Base-by-base conservation (phyloP, 2,113 vertebrate genomes). In the Platysteira castanea region DNA sequence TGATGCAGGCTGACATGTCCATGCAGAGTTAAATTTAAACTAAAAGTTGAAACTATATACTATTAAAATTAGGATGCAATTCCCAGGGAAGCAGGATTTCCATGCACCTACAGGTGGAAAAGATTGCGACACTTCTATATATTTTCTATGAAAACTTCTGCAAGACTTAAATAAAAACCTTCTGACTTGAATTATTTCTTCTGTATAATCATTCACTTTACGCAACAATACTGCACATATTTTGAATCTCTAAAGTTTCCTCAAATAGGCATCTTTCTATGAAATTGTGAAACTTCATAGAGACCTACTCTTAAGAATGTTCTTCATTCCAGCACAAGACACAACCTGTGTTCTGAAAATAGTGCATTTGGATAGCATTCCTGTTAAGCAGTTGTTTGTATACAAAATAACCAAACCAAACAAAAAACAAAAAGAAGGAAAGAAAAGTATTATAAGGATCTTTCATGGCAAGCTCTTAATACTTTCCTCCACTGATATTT, bases 1-100 rank as follows among this genome's bases (percentile, higher is more conserved):
- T 90, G 84, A 96, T 84, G 90, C 35, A 94, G 52, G 49, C 49
- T 92, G 95, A 94, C 91, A 89, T 60, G 18, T 70, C 65, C 42
- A 76, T 33, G 82, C 11, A 91, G 64, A 85, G 59, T 84, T 71
- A 95, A 74, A 92, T 95, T 85, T 52, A 37, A 96, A 86, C 73
- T 63, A 82, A 39, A 89, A 65, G 57, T 89, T 54, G 59, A 59
- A 64, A 61, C 74, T 63, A 90, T 12, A 65, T 12, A 65, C 26
- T 87, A 47, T 64, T 87, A 67, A 59, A 91, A 78, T 56, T 52
- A 88, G 53, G 41, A 92, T 47, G 30, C 4, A 89, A 60, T 41
- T 88, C 71, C 39, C 26, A 61, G 9, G 26, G 42, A 95, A 94
- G 50, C 8, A 86, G 33, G 11, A 76, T 47, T 77, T 83, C 26